These are phyloP conservation scores for Siniperca knerii DNA, from an alignment of 2,113 vertebrate species.

Conservation along the genomic window DNA sequence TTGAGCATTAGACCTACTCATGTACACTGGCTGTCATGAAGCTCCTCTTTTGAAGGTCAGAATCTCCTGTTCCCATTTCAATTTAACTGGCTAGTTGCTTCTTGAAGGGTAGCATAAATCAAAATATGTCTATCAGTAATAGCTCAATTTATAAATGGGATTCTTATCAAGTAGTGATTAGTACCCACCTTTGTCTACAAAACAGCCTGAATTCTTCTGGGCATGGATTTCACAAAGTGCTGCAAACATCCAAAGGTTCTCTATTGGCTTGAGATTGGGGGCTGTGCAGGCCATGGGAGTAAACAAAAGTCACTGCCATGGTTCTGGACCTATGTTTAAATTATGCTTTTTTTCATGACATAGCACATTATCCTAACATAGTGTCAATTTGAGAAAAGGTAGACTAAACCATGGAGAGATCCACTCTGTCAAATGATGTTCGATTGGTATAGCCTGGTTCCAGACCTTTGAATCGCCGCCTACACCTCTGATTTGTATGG, in stretches of 20 bases:
- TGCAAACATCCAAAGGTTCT: not conserved
- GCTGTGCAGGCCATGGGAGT: not conserved
- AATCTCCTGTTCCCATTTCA: slow-evolving; percentile 10
- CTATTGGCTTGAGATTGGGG: not conserved
- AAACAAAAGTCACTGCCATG: not conserved
- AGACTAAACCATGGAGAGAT: not conserved
- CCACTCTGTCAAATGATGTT: not conserved
- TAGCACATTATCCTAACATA: not conserved
- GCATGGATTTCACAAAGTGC: not conserved
- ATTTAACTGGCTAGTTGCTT: not conserved
- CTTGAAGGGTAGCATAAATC: not conserved
- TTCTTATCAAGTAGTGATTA: not conserved
- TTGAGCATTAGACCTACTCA: not conserved
- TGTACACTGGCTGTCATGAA: not conserved
- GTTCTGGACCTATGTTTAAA: not conserved
- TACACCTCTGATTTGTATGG: not conserved
- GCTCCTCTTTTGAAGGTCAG: not conserved
- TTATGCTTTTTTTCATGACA: not conserved
- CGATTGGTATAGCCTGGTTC: not conserved
- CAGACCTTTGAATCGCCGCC: slow-evolving; percentile 1
- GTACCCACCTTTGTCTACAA: not conserved
- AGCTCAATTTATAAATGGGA: not conserved
- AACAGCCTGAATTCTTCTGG: not conserved
- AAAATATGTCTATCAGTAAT: not conserved
- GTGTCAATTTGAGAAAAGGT: not conserved